phyloP scores from a whole-genome alignment of 2,888 invertebrate genomes.

The Nephrotoma flavescens region DNA sequence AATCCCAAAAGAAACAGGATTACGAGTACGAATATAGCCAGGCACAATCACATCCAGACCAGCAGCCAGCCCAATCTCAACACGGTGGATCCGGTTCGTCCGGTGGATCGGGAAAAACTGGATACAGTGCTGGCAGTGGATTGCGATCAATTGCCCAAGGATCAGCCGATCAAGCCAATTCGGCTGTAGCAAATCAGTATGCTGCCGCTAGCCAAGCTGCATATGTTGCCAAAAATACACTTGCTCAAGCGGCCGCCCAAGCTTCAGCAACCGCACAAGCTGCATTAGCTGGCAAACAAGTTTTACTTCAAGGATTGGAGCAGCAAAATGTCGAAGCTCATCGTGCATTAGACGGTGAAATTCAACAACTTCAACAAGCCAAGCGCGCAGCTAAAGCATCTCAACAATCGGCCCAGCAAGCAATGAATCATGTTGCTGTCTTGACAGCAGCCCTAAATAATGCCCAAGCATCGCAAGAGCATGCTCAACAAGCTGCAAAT shows the following conservation, averaged over 20 bases:
- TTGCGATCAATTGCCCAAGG: slow-evolving; percentile 48
- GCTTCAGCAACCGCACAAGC: slow-evolving; percentile 45
- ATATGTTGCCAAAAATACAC: slow-evolving; percentile 49
- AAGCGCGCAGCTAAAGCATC: slow-evolving; percentile 50
- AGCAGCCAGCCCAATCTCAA: background rate
- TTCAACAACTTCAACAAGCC: slow-evolving; percentile 53
- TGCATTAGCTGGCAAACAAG: slow-evolving; percentile 44
- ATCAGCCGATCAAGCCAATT: slow-evolving; percentile 55
- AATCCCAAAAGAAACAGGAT: slow-evolving; percentile 5
- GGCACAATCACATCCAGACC: background rate
- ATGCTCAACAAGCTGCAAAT: slow-evolving; percentile 51
- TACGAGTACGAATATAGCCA: slow-evolving; percentile 1
- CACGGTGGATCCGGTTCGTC: background rate
- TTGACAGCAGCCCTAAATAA: slow-evolving; percentile 55
- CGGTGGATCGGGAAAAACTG: slow-evolving; percentile 16
- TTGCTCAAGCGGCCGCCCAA: slow-evolving; percentile 55
- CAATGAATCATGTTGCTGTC: slow-evolving; percentile 48
- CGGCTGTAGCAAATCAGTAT: slow-evolving; percentile 48
- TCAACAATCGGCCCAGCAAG: slow-evolving; percentile 49
- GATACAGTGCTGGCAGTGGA: slow-evolving; percentile 51
- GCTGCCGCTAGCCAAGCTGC: slow-evolving; percentile 52
- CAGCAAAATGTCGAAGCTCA: slow-evolving; percentile 55
- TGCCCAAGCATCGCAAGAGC: slow-evolving; percentile 53
- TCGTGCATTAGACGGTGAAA: slow-evolving; percentile 48
- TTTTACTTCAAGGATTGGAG: slow-evolving; percentile 44